These are phyloP conservation scores for Channa argus DNA, from an alignment of 2,113 vertebrate genomes.

Conservation along the genomic window DNA sequence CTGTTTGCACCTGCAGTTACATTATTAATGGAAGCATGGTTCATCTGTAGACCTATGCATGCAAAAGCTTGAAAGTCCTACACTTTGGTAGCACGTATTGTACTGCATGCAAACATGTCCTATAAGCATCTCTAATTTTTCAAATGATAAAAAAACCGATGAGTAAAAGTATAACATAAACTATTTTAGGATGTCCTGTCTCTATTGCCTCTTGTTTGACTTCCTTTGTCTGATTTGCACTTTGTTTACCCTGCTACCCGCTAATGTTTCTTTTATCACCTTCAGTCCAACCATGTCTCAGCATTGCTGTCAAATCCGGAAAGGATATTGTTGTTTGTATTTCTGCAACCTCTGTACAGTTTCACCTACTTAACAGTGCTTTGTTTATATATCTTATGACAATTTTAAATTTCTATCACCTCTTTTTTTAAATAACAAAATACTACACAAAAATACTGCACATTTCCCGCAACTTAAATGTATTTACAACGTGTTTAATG, in stretches of 20 bases:
- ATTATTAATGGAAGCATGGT: background rate
- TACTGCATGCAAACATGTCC: no score
- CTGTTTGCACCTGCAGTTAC: background rate
- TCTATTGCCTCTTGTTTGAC: constrained; percentile 10
- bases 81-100: no score
- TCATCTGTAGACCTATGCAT: background rate
- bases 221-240: constrained; percentile 27
- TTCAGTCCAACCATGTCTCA: background rate
- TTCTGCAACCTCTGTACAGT: constrained; percentile 18
- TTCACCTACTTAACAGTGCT: background rate
- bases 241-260: background rate
- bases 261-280: constrained; percentile 10
- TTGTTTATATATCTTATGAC: no score
- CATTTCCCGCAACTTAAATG: no score
- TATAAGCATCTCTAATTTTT: no score
- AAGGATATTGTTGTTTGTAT: constrained; percentile 59
- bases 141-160: no score
- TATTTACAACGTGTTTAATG: no score
- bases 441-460: no score
- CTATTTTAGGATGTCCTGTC: constrained; percentile 44
- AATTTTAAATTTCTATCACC: no score
- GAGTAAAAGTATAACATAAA: background rate
- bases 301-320: constrained; percentile 27
- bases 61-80: no score
- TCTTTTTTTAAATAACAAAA: no score